Evolutionary conservation across 2,888 invertebrate species (phyloP).

Genomic region (Heteromyza rotundicornis): DNA sequence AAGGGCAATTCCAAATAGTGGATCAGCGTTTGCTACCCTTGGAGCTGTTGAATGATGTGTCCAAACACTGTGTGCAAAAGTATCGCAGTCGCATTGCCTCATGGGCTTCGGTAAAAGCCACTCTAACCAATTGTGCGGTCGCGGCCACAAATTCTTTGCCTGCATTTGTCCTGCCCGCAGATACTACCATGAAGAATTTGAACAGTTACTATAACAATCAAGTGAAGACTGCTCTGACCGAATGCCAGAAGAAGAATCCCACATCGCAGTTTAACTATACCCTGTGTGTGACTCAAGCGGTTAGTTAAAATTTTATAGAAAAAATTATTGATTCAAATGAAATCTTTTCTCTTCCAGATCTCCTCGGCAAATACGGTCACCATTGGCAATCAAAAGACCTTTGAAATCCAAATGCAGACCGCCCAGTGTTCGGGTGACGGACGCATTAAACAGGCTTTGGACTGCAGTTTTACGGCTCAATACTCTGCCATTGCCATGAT

Average conservation of each 20-base stretch:
- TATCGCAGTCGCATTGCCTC: constrained; percentile 28
- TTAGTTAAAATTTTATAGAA: constrained; percentile 17
- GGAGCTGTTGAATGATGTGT: constrained; percentile 23
- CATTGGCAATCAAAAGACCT: constrained; percentile 18
- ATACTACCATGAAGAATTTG: constrained; percentile 13
- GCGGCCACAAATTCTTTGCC: constrained; percentile 17
- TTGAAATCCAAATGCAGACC: constrained; percentile 12
- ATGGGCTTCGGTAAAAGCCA: constrained; percentile 9
- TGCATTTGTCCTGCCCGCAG: neutral
- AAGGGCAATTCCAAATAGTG: constrained; percentile 14
- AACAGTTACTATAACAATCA: constrained; percentile 27
- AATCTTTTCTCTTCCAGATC: constrained; percentile 13
- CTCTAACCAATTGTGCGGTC: constrained; percentile 21
- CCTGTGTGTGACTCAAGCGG: constrained; percentile 29
- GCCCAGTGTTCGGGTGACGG: constrained; percentile 16
- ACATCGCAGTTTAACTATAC: constrained; percentile 24
- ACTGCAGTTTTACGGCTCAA: constrained; percentile 20
- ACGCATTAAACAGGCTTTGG: constrained; percentile 15
- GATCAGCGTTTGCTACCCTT: constrained; percentile 29
- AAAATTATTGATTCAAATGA: neutral
- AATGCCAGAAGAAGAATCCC: constrained; percentile 19
- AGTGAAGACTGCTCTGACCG: constrained; percentile 13
- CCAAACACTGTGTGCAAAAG: constrained; percentile 31
- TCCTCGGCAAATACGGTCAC: constrained; percentile 12
- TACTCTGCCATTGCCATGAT: constrained; percentile 6